A percentile compares a stretch with the other conserved stretches of the same genome.
These are phyloP conservation scores for Coracopsis vasa DNA, from an alignment of 2,113 vertebrate species.

Conservation along the genomic window DNA sequence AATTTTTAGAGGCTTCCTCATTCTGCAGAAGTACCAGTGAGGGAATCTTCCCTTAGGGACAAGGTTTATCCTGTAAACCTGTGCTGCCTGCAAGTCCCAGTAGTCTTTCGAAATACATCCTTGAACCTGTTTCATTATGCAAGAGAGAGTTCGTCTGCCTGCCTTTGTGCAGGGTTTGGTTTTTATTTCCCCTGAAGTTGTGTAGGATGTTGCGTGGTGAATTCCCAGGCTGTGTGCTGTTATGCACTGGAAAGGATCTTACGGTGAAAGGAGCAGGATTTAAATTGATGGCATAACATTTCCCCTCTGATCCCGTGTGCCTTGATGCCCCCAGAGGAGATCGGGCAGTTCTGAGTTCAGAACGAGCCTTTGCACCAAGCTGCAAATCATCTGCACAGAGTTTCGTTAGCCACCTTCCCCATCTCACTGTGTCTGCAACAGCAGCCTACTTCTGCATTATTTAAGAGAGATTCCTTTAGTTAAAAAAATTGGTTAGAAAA, in stretches of 20 bases:
- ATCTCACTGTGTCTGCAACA: background rate
- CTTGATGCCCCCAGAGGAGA: background rate
- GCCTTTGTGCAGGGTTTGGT: background rate
- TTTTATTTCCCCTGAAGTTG: background rate
- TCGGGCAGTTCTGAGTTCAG: background rate
- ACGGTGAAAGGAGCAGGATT: background rate
- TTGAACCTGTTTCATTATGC: conserved; percentile 35
- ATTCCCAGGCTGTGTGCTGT: background rate
- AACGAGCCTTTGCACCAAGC: background rate
- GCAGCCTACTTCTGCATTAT: background rate
- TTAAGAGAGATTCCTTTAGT: background rate
- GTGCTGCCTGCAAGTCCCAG: background rate
- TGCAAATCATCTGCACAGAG: background rate
- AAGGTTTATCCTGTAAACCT: conserved; percentile 29
- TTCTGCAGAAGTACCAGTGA: background rate
- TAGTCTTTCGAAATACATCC: conserved; percentile 6
- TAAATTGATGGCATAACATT: conserved; percentile 3
- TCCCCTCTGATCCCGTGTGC: background rate
- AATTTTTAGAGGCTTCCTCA: conserved; percentile 34
- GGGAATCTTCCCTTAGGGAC: conserved; percentile 15
- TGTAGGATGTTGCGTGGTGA: background rate
- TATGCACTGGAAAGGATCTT: background rate
- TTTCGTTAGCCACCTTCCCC: background rate
- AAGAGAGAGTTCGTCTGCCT: conserved; percentile 26
- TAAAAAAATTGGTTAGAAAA: background rate